phyloP scores from a whole-genome alignment of 2,888 invertebrate genomes.

The Oscheius sp. region DNA sequence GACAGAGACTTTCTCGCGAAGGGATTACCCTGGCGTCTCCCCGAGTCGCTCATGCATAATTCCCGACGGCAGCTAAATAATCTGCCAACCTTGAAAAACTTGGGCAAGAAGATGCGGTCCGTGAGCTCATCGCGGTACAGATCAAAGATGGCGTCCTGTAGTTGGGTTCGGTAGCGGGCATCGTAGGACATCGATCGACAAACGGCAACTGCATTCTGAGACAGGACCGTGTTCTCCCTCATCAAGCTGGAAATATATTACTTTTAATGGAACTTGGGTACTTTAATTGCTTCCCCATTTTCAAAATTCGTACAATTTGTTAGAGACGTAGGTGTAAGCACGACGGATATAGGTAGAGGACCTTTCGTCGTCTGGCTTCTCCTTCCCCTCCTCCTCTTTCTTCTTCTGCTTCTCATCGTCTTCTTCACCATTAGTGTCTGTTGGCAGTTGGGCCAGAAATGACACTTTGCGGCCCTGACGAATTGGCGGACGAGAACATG shows the following conservation, averaged over 20 bases:
- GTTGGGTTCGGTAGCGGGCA: slow-evolving; percentile 34
- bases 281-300: not conserved
- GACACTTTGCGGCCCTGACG: slow-evolving; percentile 6
- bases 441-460: slow-evolving; percentile 21
- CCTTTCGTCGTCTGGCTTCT: not conserved
- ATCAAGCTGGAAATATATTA: slow-evolving; percentile 29
- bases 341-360: slow-evolving; percentile 12
- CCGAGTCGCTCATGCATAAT: slow-evolving; percentile 20
- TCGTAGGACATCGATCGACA: slow-evolving; percentile 37
- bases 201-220: not conserved
- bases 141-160: slow-evolving; percentile 61
- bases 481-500: not conserved
- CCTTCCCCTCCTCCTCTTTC: not conserved
- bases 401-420: not conserved
- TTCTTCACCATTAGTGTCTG: not conserved
- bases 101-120: slow-evolving; percentile 56
- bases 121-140: slow-evolving; percentile 61
- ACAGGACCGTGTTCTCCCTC: slow-evolving; percentile 37
- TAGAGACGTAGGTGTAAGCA: not conserved
- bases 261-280: not conserved
- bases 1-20: not conserved
- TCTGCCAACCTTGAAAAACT: slow-evolving; percentile 58
- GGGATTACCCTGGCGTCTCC: slow-evolving; percentile 18
- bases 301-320: slow-evolving; percentile 3
- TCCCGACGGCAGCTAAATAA: slow-evolving; percentile 1